Percentiles rank a stretch among this genome's conserved stretches.
Evolutionary conservation across 2,797 vertebrate genomes (phyloP).

Genomic region (Lateolabrax maculatus): DNA sequence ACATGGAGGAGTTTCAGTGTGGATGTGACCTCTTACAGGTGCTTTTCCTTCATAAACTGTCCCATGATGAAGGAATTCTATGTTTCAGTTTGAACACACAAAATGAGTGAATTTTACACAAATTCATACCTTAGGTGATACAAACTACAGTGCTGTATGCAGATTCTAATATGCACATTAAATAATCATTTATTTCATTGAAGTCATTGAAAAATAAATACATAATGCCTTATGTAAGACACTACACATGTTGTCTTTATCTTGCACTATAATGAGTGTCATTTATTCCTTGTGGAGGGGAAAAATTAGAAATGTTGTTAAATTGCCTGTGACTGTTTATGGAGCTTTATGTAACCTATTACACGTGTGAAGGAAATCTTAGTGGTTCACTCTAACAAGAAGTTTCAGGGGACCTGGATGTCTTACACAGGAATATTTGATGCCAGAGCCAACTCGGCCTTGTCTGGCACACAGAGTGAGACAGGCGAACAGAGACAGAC

Average conservation of each 20-base stretch:
- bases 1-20: not conserved
- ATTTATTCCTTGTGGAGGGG: too few relatives aligned
- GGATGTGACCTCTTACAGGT: not conserved
- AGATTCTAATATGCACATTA: not conserved
- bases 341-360: not conserved
- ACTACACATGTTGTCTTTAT: not conserved
- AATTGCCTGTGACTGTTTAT: not conserved
- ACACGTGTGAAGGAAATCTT: too few relatives aligned
- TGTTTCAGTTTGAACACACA: not conserved
- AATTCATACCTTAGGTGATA: too few relatives aligned
- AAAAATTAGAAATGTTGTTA: not conserved
- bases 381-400: too few relatives aligned
- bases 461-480: too few relatives aligned
- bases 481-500: too few relatives aligned
- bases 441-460: too few relatives aligned
- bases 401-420: too few relatives aligned
- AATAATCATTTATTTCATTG: too few relatives aligned
- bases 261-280: too few relatives aligned
- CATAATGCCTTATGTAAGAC: too few relatives aligned
- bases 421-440: too few relatives aligned
- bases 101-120: not conserved
- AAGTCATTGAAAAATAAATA: not conserved
- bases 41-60: not conserved
- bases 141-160: not conserved
- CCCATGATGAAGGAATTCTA: not conserved